Conservation (phyloP, 2,797 vertebrate genomes). For the Ctenopoma multispine region DNA sequence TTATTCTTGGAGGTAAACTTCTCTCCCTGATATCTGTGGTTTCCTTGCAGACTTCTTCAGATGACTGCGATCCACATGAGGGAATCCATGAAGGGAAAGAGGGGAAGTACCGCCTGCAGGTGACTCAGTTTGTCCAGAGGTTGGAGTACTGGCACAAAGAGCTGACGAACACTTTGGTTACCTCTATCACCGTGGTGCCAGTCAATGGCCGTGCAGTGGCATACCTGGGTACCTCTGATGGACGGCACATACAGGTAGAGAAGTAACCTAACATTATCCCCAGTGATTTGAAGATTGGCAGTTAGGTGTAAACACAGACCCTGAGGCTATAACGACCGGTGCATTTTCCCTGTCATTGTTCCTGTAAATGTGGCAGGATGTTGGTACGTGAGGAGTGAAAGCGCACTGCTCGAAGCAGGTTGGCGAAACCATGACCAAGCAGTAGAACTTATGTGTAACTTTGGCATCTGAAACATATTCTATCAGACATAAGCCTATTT, state of each 20-base stretch:
- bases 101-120: conserved; percentile 90
- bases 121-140: conserved; percentile 90
- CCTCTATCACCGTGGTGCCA: conserved; percentile 89
- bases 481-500: neutral
- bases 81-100: conserved; percentile 80
- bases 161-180: conserved; percentile 90
- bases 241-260: conserved; percentile 94
- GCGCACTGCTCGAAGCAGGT: conserved; percentile 34
- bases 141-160: conserved; percentile 93
- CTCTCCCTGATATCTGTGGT: conserved; percentile 9
- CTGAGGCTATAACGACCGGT: conserved; percentile 1
- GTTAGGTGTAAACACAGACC: conserved; percentile 19
- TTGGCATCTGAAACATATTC: too few relatives aligned
- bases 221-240: conserved; percentile 91
- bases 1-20: neutral
- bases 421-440: conserved; percentile 21
- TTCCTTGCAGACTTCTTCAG: conserved; percentile 87
- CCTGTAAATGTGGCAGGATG: conserved; percentile 72
- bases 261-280: neutral
- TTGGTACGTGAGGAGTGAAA: conserved; percentile 59
- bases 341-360: conserved; percentile 54
- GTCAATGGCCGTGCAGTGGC: conserved; percentile 90
- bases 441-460: conserved; percentile 18
- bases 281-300: neutral
- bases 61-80: conserved; percentile 91